Evolutionary conservation across 2,113 vertebrate species (phyloP), one percentile per base, ranked within the genome.

Genomic region (Pimephales promelas): DNA sequence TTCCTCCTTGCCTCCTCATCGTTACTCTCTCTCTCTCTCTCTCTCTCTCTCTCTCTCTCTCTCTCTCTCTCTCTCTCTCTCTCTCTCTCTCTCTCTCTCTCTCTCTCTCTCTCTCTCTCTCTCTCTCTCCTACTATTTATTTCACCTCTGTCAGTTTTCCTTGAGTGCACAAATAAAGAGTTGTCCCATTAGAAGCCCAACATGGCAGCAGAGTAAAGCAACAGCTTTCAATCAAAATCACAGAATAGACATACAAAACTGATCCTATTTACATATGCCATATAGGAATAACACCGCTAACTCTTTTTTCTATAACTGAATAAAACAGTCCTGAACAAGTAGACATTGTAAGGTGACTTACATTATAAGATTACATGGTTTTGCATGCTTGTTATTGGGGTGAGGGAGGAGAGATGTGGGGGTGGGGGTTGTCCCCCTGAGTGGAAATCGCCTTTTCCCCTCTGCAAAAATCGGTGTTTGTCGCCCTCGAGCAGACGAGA

Each of bases 101-200:
- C 49, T 79, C 47, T 88, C 84, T 83, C 89, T 79, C 89, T 91
- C 82, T 82, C 36, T 71, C 62, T 77, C 20, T 66, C 59, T 74
- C 54, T 2, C 28, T 34, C 40, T 57, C 68, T 26, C n/a, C 64
- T 22, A 87, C 74, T 83, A 71, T 74, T 16, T 81, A 14, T 68
- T 84, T 77, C 81, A 76, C 54, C 64, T 71, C 61, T 79, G 84
- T 87, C 78, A 70, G 62, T 82, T 74, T 81, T 71, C 78, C 68
- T 71, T 82, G 59, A 31, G 61, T 34, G 49, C 78, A 81, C 79
- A 76, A 89, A 88, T 83, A 84, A 78, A 72, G 91, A 92, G 84
- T 85, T 77, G 85, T 92, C 89, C 89, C 85, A 92, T 93, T 92
- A 93, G 83, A 85, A 79, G 78, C 26, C 64, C 56, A 87, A 74